Evolutionary conservation across 2,113 vertebrate species (phyloP), one percentile per base, ranked within the genome.

Genomic region (Sprattus sprattus): DNA sequence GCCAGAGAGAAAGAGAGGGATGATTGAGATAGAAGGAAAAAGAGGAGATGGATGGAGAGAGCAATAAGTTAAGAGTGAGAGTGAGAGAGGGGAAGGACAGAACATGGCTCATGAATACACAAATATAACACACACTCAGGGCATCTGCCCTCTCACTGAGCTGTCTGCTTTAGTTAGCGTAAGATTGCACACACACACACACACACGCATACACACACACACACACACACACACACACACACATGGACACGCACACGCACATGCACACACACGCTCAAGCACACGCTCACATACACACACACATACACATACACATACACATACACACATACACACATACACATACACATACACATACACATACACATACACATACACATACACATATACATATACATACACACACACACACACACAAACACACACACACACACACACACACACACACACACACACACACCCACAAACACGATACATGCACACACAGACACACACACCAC

Each of bases 161-260:
- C 85, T 88, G 88, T 85, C 87, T 64, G 9, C 75, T 84, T 52
- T 45, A 83, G 75, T 88, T 86, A 88, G 75, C 11, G 7, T 85
- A 67, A 10, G 25, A 67, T 10, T 9, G 10, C 60, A 67, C 25
- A 25, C 60, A 67, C 60, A n/a, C 60, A 67, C 22, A 25, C 6
- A 25, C 11, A 2, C 60, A 7, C 22, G 25, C 3, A 25, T 18
- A 60, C 16, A 67, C n/a, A 25, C 60, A 67, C 22, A 67, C 22
- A 64, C 60, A 25, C 20, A 64, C 6, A 64, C 60, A 64, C 60
- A 64, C 20, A 64, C 20, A 64, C 60, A 64, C 20, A 64, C 60
- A 25, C 20, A 25, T 4, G 10, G 22, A 64, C 60, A 64, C 20
- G 25, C 54, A 64, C 22, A 64, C 20, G 25, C 60, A 64, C 22